These are phyloP conservation scores for Coturnix japonica DNA, from an alignment of 2,113 vertebrate genomes.

Conservation along the genomic window DNA sequence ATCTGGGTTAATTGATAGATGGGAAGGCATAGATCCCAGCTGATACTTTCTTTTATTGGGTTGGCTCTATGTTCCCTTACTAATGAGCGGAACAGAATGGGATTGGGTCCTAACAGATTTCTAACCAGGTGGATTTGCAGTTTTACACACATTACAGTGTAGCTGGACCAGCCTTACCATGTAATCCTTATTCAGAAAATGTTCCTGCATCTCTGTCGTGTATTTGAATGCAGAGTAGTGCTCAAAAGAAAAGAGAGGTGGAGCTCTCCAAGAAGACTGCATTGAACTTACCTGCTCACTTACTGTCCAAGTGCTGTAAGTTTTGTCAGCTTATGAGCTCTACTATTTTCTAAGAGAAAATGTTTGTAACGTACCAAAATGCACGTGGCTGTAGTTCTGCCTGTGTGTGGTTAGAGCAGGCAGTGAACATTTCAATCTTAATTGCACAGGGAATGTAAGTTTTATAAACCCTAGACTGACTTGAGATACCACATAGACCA, in stretches of 20 bases:
- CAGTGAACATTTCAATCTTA: background rate
- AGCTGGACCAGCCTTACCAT: background rate
- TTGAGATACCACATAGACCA: accelerated
- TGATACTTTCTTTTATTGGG: background rate
- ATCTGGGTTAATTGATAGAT: background rate
- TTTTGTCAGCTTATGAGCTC: background rate
- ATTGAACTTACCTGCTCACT: background rate
- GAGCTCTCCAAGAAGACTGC: background rate
- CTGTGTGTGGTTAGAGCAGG: background rate
- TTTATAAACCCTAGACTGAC: background rate
- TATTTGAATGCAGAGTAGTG: background rate
- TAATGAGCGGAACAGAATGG: background rate
- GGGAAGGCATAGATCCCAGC: background rate
- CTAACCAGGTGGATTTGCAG: background rate
- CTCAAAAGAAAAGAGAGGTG: background rate
- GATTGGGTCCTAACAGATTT: background rate
- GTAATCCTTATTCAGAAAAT: background rate
- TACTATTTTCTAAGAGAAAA: background rate
- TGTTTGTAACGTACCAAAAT: background rate
- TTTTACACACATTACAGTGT: background rate
- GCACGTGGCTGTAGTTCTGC: background rate
- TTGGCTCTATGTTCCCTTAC: background rate
- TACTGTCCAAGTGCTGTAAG: background rate
- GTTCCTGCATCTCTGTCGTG: background rate
- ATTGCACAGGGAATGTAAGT: background rate